Percentiles rank a stretch among this genome's conserved stretches.
phyloP scores from a whole-genome alignment of 2,888 invertebrate genomes.

The Exocentrus adspersus region DNA sequence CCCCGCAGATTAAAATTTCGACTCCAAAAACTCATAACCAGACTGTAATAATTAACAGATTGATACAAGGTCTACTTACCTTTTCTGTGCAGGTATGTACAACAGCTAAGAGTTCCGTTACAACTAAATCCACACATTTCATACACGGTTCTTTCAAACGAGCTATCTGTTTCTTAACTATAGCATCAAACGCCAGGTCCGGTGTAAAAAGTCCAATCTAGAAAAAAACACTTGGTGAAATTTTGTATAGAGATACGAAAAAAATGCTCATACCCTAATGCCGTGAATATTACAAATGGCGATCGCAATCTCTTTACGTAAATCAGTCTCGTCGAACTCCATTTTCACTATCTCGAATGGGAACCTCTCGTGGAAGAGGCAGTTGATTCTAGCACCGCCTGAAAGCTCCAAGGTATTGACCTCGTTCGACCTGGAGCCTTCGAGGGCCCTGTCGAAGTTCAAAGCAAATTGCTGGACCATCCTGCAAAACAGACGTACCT shows the following conservation, averaged over 20 bases:
- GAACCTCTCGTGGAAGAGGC: constrained; percentile 98
- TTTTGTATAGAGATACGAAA: too few relatives aligned
- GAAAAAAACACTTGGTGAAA: constrained; percentile 59
- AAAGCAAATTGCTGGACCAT: constrained; percentile 98
- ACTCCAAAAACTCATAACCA: too few relatives aligned
- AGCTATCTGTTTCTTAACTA: constrained; percentile 98
- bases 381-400: constrained; percentile 98
- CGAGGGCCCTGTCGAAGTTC: constrained; percentile 98
- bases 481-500: constrained; percentile 67
- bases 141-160: constrained; percentile 97
- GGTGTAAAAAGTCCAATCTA: constrained; percentile 98
- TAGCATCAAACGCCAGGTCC: constrained; percentile 99
- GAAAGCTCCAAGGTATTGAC: constrained; percentile 98
- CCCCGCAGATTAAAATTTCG: too few relatives aligned
- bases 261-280: constrained; percentile 71
- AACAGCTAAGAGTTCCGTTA: constrained; percentile 94
- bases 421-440: constrained; percentile 95
- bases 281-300: constrained; percentile 99
- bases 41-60: too few relatives aligned
- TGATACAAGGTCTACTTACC: constrained; percentile 74
- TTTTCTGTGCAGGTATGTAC: constrained; percentile 95
- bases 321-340: constrained; percentile 99
- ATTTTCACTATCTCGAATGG: constrained; percentile 99
- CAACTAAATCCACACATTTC: constrained; percentile 98
- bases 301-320: constrained; percentile 97